Evolutionary conservation across 2,888 invertebrate species (phyloP).

Genomic region (Palloptera scutellata): DNA sequence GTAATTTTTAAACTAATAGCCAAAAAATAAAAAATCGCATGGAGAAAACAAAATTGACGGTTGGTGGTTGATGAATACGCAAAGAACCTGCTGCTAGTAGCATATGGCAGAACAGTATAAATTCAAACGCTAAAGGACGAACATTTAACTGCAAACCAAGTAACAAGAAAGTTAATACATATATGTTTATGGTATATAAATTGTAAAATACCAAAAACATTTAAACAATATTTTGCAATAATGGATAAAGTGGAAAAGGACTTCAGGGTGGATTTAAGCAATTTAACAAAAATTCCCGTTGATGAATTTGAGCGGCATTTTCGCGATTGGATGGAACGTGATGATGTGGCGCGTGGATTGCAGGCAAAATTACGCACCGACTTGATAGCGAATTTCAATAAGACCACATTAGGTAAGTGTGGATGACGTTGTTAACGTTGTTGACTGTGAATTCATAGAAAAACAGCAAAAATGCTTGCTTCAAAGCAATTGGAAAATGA

Average conservation of each 20-base stretch:
- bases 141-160: too few species aligned
- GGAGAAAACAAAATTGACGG: too few species aligned
- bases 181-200: too few species aligned
- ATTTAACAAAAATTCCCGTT: constrained; percentile 56
- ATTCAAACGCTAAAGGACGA: too few species aligned
- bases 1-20: too few species aligned
- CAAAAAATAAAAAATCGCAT: too few species aligned
- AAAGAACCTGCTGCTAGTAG: too few species aligned
- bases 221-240: constrained; percentile 1
- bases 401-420: constrained; percentile 58
- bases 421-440: too few species aligned
- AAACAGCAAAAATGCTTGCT: not conserved
- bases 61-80: too few species aligned
- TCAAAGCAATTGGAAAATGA: not conserved
- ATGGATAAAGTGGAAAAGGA: constrained; percentile 34
- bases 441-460: not conserved
- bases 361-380: constrained; percentile 59
- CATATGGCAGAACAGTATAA: too few species aligned
- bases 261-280: constrained; percentile 47
- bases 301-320: constrained; percentile 59
- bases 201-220: not conserved
- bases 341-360: constrained; percentile 56
- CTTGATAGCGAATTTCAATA: constrained; percentile 58
- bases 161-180: too few species aligned
- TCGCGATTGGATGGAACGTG: constrained; percentile 59